A percentile compares a stretch with the other conserved stretches of the same genome.
These are phyloP conservation scores for Enteromius radiatus DNA, from an alignment of 2,797 vertebrate genomes.

Conservation along the genomic window DNA sequence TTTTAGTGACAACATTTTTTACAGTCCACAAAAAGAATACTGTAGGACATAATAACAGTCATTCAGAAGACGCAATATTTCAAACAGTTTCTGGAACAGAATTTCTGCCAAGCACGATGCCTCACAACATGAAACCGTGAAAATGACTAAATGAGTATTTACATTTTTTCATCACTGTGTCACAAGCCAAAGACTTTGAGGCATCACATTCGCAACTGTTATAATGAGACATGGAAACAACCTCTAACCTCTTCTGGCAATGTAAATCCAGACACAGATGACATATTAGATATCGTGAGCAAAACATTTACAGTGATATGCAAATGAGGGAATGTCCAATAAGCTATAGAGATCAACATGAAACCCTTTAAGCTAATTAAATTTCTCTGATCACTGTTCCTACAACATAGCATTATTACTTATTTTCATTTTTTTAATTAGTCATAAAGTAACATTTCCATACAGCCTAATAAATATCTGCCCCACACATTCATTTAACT, in stretches of 20 bases:
- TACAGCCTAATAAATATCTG: neutral
- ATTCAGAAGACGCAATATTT: neutral
- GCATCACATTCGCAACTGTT: neutral
- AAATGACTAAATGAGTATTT: neutral
- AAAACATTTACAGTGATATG: neutral
- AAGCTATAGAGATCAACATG: neutral
- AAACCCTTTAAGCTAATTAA: neutral
- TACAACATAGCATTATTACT: neutral
- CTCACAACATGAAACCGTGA: neutral
- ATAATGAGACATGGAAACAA: neutral
- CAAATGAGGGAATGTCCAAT: conserved; percentile 1
- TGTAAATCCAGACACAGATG: neutral
- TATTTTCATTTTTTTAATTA: neutral
- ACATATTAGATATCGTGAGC: neutral
- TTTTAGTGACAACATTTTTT: neutral
- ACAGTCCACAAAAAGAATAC: neutral
- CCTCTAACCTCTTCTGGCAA: neutral
- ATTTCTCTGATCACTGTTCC: neutral
- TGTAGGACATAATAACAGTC: neutral
- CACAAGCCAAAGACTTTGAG: neutral
- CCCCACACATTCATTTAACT: neutral
- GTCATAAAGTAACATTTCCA: neutral
- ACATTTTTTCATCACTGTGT: no score
- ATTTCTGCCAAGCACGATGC: neutral
- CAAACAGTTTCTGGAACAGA: neutral